Percentiles rank a stretch among this genome's conserved stretches.
Conservation (phyloP, 2,888 invertebrate genomes). For the Drosophila rubida region DNA sequence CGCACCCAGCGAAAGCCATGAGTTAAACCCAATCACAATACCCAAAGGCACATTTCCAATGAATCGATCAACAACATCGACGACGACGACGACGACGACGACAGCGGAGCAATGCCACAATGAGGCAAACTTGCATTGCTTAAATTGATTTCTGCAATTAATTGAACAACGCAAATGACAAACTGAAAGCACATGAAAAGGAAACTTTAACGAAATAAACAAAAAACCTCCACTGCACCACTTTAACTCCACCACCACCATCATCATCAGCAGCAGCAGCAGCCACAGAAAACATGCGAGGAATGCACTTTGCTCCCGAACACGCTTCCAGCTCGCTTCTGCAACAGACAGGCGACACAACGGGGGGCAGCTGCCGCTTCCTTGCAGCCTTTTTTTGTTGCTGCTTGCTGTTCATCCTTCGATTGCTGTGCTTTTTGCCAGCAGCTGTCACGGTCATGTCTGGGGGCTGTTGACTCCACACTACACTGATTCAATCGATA, state of each 20-base stretch:
- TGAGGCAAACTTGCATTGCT: constrained; percentile 79
- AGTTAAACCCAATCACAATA: constrained; percentile 55
- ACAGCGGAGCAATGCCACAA: constrained; percentile 59
- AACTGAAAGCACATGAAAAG: constrained; percentile 51
- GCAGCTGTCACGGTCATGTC: constrained; percentile 62
- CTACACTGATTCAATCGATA: constrained; percentile 35
- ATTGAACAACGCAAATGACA: constrained; percentile 78
- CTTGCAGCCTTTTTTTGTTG: constrained; percentile 30
- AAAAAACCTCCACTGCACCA: constrained; percentile 34
- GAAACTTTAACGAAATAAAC: constrained; percentile 1
- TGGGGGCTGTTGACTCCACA: constrained; percentile 46
- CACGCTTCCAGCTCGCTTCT: constrained; percentile 67
- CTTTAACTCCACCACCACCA: not conserved
- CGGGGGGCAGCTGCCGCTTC: constrained; percentile 8
- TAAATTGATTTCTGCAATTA: constrained; percentile 83
- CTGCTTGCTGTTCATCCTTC: constrained; percentile 37
- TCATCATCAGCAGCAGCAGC: constrained; percentile 10
- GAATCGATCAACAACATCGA: constrained; percentile 64
- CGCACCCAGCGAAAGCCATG: constrained; percentile 44
- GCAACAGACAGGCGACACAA: constrained; percentile 1
- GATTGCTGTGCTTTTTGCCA: constrained; percentile 48
- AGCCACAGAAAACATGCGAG: constrained; percentile 41
- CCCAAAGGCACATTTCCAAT: constrained; percentile 71
- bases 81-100: constrained; percentile 16
- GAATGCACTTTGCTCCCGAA: constrained; percentile 74